These are phyloP conservation scores for Platalea minor DNA, from an alignment of 2,797 vertebrate species.

Conservation along the genomic window DNA sequence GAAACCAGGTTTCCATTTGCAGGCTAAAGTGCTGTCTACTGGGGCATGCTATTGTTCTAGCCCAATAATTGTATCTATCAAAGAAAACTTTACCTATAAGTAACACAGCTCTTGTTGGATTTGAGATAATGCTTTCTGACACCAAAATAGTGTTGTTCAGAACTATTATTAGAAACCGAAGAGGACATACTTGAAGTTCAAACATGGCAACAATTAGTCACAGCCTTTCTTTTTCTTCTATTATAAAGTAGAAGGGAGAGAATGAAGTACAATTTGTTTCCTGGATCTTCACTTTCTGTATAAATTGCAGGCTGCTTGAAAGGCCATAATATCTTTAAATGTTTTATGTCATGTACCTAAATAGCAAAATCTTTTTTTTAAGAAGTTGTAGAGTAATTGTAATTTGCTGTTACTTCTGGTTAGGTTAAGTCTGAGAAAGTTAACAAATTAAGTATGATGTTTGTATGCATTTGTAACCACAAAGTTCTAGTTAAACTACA, in stretches of 20 bases:
- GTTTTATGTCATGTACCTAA: neutral
- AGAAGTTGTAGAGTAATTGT: neutral
- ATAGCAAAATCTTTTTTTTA: neutral
- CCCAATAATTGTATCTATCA: neutral
- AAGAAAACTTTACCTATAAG: neutral
- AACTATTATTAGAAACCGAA: neutral
- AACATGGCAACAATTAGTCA: neutral
- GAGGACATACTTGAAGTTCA: neutral
- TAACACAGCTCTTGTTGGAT: neutral
- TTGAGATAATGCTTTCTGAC: neutral
- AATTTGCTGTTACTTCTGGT: neutral
- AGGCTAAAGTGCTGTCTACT: neutral
- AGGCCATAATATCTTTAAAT: neutral
- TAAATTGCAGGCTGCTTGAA: neutral
- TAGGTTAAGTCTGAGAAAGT: neutral
- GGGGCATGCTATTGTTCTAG: neutral
- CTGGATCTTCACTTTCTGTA: neutral
- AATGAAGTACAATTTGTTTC: neutral
- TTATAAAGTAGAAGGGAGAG: neutral
- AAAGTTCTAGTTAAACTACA: neutral
- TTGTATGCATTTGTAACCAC: neutral
- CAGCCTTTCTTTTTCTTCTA: neutral
- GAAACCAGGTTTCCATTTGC: neutral
- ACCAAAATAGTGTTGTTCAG: neutral
- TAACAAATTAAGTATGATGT: neutral